Evolutionary conservation across 2,797 vertebrate genomes (phyloP).

Genomic region (Sus cebifrons): DNA sequence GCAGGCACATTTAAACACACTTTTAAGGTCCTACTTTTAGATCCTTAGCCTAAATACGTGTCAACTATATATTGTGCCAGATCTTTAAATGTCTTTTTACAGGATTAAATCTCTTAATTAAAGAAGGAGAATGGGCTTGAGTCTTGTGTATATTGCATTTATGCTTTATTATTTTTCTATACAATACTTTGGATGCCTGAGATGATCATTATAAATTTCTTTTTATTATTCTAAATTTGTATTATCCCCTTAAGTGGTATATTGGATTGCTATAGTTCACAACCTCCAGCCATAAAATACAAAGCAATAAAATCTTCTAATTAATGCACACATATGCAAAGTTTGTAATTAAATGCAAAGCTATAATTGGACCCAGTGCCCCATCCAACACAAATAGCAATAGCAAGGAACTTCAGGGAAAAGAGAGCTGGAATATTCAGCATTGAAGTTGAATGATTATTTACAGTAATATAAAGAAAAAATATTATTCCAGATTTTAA

Average conservation of each 20-base stretch:
- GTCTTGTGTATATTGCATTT: slow-evolving; percentile 74
- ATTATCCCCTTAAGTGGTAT: slow-evolving; percentile 81
- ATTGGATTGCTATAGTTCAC: slow-evolving; percentile 80
- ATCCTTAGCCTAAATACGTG: slow-evolving; percentile 47
- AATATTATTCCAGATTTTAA: slow-evolving; percentile 79
- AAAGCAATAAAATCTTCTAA: slow-evolving; percentile 81
- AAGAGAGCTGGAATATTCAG: slow-evolving; percentile 66
- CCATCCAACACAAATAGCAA: slow-evolving; percentile 65
- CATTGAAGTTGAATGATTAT: slow-evolving; percentile 76
- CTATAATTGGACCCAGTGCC: slow-evolving; percentile 77
- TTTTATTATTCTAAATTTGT: slow-evolving; percentile 88
- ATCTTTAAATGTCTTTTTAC: slow-evolving; percentile 77
- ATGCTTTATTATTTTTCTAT: slow-evolving; percentile 84
- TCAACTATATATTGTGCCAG: slow-evolving; percentile 56
- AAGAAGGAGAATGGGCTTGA: slow-evolving; percentile 62
- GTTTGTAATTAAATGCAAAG: slow-evolving; percentile 80
- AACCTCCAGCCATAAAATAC: slow-evolving; percentile 81
- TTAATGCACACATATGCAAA: slow-evolving; percentile 81
- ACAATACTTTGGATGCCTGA: slow-evolving; percentile 76
- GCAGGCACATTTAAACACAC: not conserved
- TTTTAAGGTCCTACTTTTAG: slow-evolving; percentile 13
- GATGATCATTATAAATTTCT: slow-evolving; percentile 84
- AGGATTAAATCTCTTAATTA: slow-evolving; percentile 80
- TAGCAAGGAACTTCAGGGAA: slow-evolving; percentile 40
- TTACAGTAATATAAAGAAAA: slow-evolving; percentile 81